Evolutionary conservation across 2,888 invertebrate species (phyloP), one percentile per base, ranked within the genome.

Genomic region (Catocala fraxini): DNA sequence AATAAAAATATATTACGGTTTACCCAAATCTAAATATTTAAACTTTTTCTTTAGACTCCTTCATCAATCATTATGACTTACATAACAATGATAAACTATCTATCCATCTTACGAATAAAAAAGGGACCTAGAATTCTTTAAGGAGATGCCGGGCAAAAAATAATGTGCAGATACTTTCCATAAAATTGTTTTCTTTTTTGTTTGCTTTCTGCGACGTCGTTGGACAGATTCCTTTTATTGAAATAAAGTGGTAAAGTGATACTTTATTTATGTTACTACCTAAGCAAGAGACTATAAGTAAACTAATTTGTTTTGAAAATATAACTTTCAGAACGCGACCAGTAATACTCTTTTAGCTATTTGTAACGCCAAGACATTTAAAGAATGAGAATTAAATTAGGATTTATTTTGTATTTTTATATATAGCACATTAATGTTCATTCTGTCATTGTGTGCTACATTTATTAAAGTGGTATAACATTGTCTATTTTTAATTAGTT

Each of bases 51-150:
- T 63, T 63, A 53, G 48, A 52, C 56, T 46, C 59, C 33, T 62
- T 62, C 77, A 77, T 75, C 68, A 61, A 75, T 77, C 75, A 77
- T 60, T 62, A 57, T 53, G 56, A 41, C 49, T 71, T 71, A 75
- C 63, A 59, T 53, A 71, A 75, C 56, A 56, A 39, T 54, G 65
- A 49, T 52, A 53, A 63, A 56, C 68, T 68, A 56, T 56, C 68
- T 68, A 56, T 56, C 51, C 47, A 63, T 77, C 68, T 70, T 70
- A 45, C 45, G 62, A 62, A 61, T 52, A 45, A 45, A 56, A 56
- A 43, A 25, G 25, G 34, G 33, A 5, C 41, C n/a, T 10, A 12
- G 7, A 51, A n/a, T 41, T 51, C 34, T 54, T 58, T 35, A 49
- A n/a, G 4, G n/a, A 52, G 47, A 45, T 42, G 47, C 35, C 39